phyloP scores from a whole-genome alignment of 2,888 invertebrate species.

The Ligdia adustata region DNA sequence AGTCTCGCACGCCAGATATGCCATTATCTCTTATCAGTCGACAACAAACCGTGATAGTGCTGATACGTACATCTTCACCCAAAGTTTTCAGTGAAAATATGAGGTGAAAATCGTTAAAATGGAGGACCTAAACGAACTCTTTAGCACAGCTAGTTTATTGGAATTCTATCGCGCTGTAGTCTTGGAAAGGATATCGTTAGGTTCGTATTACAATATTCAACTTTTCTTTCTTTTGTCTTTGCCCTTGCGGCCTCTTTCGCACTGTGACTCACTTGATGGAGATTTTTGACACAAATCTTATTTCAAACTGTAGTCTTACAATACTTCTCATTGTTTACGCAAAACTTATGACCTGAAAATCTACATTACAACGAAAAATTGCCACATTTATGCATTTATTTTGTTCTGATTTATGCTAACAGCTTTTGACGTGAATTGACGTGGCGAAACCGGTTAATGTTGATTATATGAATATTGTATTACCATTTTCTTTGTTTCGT shows the following conservation, averaged over 20 bases:
- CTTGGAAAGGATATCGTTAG: constrained; percentile 55
- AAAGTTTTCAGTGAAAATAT: constrained; percentile 26
- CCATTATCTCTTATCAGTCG: constrained; percentile 55
- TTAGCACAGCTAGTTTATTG: constrained; percentile 53
- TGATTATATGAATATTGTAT: too few relatives aligned
- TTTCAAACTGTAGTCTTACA: too few relatives aligned
- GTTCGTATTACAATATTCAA: constrained; percentile 45
- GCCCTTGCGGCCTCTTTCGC: constrained; percentile 17
- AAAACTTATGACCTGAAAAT: background rate
- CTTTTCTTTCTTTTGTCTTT: constrained; percentile 8
- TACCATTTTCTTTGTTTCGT: too few relatives aligned
- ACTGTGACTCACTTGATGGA: constrained; percentile 23
- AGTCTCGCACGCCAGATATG: constrained; percentile 30
- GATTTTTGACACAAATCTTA: constrained; percentile 7
- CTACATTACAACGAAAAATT: background rate
- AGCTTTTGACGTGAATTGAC: background rate
- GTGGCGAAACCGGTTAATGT: background rate
- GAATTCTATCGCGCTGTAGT: constrained; percentile 63
- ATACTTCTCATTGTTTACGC: constrained; percentile 3
- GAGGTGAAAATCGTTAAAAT: constrained; percentile 35
- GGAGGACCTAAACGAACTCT: constrained; percentile 53
- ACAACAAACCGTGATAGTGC: constrained; percentile 43
- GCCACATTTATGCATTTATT: background rate
- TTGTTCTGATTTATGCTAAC: background rate
- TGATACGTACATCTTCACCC: constrained; percentile 34